These are phyloP conservation scores for Saturnia japonica DNA, from an alignment of 2,888 invertebrate genomes.

Conservation along the genomic window DNA sequence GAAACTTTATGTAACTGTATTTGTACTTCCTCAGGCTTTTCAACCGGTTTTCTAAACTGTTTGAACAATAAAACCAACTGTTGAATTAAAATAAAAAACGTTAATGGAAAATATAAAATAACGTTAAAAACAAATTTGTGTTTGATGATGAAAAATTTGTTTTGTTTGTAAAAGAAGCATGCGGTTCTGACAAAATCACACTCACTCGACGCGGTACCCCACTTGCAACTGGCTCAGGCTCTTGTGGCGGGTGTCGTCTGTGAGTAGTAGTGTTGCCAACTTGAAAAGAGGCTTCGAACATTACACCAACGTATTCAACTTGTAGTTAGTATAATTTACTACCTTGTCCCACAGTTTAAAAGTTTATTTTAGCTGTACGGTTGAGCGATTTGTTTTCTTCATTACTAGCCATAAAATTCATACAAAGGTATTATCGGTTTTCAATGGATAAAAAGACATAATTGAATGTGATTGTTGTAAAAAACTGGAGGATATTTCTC, in stretches of 20 bases:
- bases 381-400: constrained; percentile 33
- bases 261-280: constrained; percentile 17
- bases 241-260: constrained; percentile 19
- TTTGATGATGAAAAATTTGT: constrained; percentile 18
- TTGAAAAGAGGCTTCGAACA: constrained; percentile 22
- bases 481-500: constrained; percentile 44
- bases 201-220: constrained; percentile 26
- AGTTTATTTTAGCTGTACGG: not conserved
- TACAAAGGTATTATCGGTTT: constrained; percentile 57
- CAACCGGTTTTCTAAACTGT: constrained; percentile 16
- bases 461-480: constrained; percentile 48
- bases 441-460: constrained; percentile 51
- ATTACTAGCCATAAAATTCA: constrained; percentile 54
- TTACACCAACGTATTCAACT: constrained; percentile 7
- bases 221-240: constrained; percentile 29
- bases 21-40: constrained; percentile 15
- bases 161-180: constrained; percentile 13
- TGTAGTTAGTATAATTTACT: constrained; percentile 1
- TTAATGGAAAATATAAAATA: constrained; percentile 11
- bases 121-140: constrained; percentile 21
- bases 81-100: constrained; percentile 16
- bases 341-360: constrained; percentile 12
- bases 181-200: constrained; percentile 19
- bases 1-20: constrained; percentile 28
- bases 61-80: constrained; percentile 1